Base-by-base conservation (phyloP, 1,140 invertebrate genomes). In the Notospermus geniculatus region DNA sequence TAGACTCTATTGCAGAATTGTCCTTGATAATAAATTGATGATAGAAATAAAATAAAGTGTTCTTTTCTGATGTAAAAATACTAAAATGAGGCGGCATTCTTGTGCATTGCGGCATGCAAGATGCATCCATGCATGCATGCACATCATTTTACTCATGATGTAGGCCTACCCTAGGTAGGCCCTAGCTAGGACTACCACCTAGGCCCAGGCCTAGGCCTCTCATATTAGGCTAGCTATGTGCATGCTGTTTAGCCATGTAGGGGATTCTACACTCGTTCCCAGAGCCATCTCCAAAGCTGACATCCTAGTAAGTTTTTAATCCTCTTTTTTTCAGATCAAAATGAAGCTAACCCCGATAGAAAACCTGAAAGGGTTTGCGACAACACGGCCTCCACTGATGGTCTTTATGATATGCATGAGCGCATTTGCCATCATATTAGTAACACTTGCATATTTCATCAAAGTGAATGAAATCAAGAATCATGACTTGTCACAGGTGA, bases 371-470 rank as follows among this genome's bases (percentile, higher is more conserved):
- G 75, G 75, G 1, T 81, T 81, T 67, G 70, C 72, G 19, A 63
- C 65, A 15, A 71, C 65, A 55, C 71, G 78, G 17, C 80, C 81
- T 1, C 81, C 81, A 19, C 60, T 82, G 25, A 69, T 83, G 23
- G 63, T 83, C 13, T 83, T 83, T 62, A 81, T 80, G 66, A 58
- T 81, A 7, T 81, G 80, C 60, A 72, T 83, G 0, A 75, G 75
- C 22, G 66, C 73, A 25, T 81, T 81, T 71, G 80, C 78, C 27
- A 64, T 80, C 28, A 73, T 74, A 28, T 70, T 81, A 25, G 63
- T 81, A 11, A 72, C 76, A 9, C 67, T 83, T 52, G 78, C 79
- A 13, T 78, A 80, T 62, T 70, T 77, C 57, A 67, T 83, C 27
- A 76, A 79, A 58, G 70, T 71, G 15, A 73, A 66, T n/a, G 78